These are phyloP conservation scores for Danio albolineatus DNA, from an alignment of 2,797 vertebrate genomes.

Conservation along the genomic window DNA sequence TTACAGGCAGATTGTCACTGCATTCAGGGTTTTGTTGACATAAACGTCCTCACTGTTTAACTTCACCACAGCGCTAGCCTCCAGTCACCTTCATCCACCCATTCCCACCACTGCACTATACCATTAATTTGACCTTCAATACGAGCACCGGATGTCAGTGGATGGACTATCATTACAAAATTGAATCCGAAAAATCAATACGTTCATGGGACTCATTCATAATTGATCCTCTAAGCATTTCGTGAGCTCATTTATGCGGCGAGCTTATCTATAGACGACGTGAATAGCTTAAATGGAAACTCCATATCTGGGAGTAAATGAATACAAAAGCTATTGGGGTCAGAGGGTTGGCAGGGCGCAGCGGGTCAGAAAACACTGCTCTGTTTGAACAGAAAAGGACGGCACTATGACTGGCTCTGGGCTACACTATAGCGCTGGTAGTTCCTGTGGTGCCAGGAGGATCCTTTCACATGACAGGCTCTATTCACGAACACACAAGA, in stretches of 20 bases:
- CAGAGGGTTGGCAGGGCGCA: conserved; percentile 31
- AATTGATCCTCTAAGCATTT: conserved; percentile 59
- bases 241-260: conserved; percentile 42
- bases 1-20: neutral
- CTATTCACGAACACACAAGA: conserved; percentile 58
- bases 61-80: neutral
- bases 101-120: conserved; percentile 59
- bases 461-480: conserved; percentile 61
- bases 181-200: conserved; percentile 58
- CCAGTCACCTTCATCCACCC: conserved; percentile 36
- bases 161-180: conserved; percentile 56
- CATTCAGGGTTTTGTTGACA: neutral
- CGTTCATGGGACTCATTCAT: conserved; percentile 56
- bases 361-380: conserved; percentile 48
- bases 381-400: conserved; percentile 40
- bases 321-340: conserved; percentile 50
- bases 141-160: conserved; percentile 27
- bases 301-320: conserved; percentile 48
- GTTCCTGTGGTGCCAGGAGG: conserved; percentile 68
- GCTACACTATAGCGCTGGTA: conserved; percentile 32
- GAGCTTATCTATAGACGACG: conserved; percentile 35
- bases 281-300: conserved; percentile 52
- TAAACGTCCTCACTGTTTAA: neutral
- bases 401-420: conserved; percentile 29
- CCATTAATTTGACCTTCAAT: conserved; percentile 58